Base-by-base conservation (phyloP, 1,140 invertebrate species). In the Macrotrachela quadricornifera region DNA sequence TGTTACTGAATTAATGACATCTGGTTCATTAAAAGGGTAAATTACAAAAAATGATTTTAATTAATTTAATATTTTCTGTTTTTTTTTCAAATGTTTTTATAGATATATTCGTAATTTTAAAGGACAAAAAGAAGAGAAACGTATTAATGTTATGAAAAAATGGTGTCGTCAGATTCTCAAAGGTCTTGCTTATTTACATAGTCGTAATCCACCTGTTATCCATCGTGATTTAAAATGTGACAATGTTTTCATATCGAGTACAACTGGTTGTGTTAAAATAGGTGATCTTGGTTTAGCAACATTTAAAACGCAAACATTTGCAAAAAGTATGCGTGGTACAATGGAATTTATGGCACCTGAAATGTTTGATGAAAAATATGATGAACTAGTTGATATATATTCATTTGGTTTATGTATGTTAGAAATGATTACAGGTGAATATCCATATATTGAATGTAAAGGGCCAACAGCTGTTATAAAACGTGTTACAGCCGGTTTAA, bases 321-420 rank as follows among this genome's bases (percentile, higher is more conserved):
- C 91, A 37, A 99, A 97, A 74, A 92, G 86, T 65, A 91, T 99
- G 50, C 95, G 95, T 62, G 90, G 88, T 80, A 95, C 90, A 30
- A 88, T 88, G 1, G 90, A 95, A 72, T 96, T 96, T 71, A 96
- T 96, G 90, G 91, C 90, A 52, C 91, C 92, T 10, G 92, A 99
- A 75, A 96, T 97, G 85, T 97, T 96, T 69, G 91, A 97, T 70
- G 94, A 99, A 71, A 87, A 94, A 70, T 99, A 99, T 69, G 91
- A 99, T 71, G 94, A 99, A 71, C 82, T 81, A 47, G 92, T 99
- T 15, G 94, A 99, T 69, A 88, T 99, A 40, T 99, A 97, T 73
- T 91, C 92, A 4, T 97, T 97, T 74, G 94, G 94, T 36, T 97
- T 99, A 92, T 99, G 94, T 71, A 94, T 99, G 85, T 75, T 99